Percentiles rank a stretch among this genome's conserved stretches.
Conservation (phyloP, 2,113 vertebrate species). For the Eidolon helvum region DNA sequence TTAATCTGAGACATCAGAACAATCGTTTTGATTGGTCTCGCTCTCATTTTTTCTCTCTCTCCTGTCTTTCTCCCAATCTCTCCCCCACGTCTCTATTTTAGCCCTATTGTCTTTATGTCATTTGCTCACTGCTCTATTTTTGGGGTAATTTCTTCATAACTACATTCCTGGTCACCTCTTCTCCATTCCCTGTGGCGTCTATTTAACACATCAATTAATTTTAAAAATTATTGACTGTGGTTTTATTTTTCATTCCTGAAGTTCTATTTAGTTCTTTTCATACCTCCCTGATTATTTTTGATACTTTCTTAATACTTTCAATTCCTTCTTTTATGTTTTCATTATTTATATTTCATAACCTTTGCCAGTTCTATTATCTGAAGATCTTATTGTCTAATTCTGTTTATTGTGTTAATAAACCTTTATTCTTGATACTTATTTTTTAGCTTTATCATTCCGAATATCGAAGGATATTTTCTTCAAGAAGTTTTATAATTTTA, state of each 20-base stretch:
- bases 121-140: not conserved
- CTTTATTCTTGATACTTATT: not conserved
- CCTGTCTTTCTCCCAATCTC: not conserved
- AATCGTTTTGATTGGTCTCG: not conserved
- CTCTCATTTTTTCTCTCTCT: not conserved
- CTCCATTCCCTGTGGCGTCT: not conserved
- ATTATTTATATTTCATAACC: not conserved
- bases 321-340: not conserved
- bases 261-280: not conserved
- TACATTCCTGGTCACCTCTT: not conserved
- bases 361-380: not conserved
- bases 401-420: not conserved
- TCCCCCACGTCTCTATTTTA: not conserved
- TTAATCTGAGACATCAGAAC: not conserved
- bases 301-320: not conserved
- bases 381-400: not conserved
- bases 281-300: not conserved
- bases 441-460: conserved; percentile 6
- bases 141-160: not conserved
- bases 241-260: not conserved
- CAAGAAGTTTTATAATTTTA: not conserved
- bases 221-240: not conserved
- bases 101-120: not conserved
- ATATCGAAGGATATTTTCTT: not conserved
- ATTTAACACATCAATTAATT: not conserved